Evolutionary conservation across 2,113 vertebrate species (phyloP).

Genomic region (Spea multiplicata): DNA sequence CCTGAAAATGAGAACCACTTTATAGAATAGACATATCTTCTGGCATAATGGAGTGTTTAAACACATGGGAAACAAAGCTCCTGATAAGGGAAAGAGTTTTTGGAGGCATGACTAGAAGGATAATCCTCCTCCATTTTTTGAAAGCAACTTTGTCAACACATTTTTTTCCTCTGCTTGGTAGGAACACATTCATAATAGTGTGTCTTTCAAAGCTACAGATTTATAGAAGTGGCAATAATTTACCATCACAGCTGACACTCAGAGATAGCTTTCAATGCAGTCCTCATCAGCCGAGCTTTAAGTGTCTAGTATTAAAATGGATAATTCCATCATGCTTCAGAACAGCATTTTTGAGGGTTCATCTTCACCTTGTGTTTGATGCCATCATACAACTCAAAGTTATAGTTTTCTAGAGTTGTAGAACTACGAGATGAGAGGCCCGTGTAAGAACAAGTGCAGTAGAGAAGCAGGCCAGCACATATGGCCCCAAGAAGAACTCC

Average conservation of each 20-base stretch:
- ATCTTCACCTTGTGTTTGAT: constrained; percentile 98
- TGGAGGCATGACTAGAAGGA: constrained; percentile 12
- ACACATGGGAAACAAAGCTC: constrained; percentile 13
- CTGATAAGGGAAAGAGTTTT: constrained; percentile 14
- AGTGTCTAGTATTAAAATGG: constrained; percentile 49
- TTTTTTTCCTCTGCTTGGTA: neutral
- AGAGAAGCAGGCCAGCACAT: constrained; percentile 89
- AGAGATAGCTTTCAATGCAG: constrained; percentile 40
- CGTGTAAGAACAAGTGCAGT: constrained; percentile 91
- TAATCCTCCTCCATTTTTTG: neutral
- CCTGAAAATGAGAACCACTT: constrained; percentile 26
- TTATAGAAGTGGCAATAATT: constrained; percentile 8
- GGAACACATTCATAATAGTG: neutral
- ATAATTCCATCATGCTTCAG: constrained; percentile 79
- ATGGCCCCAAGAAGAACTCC: constrained; percentile 90
- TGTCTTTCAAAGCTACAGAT: constrained; percentile 14
- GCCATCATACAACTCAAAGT: constrained; percentile 94
- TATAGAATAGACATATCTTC: constrained; percentile 10
- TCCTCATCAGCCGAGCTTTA: constrained; percentile 54
- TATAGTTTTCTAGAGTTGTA: constrained; percentile 97
- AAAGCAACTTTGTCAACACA: constrained; percentile 13
- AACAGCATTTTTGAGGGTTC: constrained; percentile 97
- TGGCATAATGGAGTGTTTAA: neutral
- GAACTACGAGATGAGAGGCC: constrained; percentile 91
- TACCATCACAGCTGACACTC: constrained; percentile 1